phyloP scores from a whole-genome alignment of 1,140 invertebrate genomes.

The Drosophila guanche region DNA sequence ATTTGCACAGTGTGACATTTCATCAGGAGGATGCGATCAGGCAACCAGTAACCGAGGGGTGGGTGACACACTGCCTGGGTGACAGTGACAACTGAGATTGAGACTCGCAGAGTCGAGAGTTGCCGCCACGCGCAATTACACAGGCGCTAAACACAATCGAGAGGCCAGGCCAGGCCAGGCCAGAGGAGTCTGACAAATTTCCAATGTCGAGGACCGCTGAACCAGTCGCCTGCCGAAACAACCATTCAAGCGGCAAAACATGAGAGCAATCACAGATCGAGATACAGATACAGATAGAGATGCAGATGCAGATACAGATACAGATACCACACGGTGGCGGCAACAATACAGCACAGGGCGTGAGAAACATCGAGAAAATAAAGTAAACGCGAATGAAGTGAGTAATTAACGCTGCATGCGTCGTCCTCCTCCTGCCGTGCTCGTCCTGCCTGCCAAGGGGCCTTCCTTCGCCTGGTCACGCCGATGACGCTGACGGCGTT shows the following conservation, averaged over 20 bases:
- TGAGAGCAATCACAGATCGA: constrained; percentile 79
- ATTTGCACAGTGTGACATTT: constrained; percentile 76
- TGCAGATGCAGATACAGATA: constrained; percentile 56
- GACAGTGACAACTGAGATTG: constrained; percentile 57
- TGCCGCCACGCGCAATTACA: constrained; percentile 72
- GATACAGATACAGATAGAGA: constrained; percentile 61
- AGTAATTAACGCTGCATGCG: constrained; percentile 80
- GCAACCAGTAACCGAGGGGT: constrained; percentile 3
- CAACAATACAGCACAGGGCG: constrained; percentile 45
- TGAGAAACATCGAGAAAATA: constrained; percentile 49
- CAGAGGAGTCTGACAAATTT: constrained; percentile 70
- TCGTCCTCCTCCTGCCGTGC: constrained; percentile 52
- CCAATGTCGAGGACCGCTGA: constrained; percentile 48
- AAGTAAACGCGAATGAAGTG: constrained; percentile 62
- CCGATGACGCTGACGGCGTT: constrained; percentile 24
- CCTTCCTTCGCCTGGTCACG: constrained; percentile 53
- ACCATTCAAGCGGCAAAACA: constrained; percentile 76
- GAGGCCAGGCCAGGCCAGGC: too few species aligned
- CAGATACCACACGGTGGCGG: constrained; percentile 35
- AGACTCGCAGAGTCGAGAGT: constrained; percentile 25
- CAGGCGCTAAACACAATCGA: constrained; percentile 30
- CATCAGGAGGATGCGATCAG: constrained; percentile 68
- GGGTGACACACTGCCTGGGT: background rate
- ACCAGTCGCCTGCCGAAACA: constrained; percentile 36
- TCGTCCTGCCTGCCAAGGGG: constrained; percentile 48